Evolutionary conservation across 1,140 invertebrate genomes (phyloP).

Genomic region (Bombyx mandarina): DNA sequence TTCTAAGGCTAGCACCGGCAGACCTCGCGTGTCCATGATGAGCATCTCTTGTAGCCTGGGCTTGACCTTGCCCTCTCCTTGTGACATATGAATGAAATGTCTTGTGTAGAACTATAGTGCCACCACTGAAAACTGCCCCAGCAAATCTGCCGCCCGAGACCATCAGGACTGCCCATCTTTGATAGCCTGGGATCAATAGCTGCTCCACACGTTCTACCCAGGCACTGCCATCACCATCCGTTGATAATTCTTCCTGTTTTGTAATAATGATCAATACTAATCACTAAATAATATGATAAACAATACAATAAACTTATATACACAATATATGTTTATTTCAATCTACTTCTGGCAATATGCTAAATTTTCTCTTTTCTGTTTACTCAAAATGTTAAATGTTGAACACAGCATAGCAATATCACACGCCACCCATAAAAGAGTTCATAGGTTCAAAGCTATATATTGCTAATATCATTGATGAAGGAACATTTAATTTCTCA

Average conservation of each 20-base stretch:
- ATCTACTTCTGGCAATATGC: too few species aligned
- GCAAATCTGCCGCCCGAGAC: slow-evolving; percentile 90
- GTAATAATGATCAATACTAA: not conserved
- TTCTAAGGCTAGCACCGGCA: slow-evolving; percentile 84
- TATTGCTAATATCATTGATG: too few species aligned
- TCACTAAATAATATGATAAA: too few species aligned
- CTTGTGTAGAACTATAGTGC: slow-evolving; percentile 75
- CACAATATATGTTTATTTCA: too few species aligned
- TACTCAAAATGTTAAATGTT: too few species aligned
- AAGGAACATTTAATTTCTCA: too few species aligned
- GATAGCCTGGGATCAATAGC: slow-evolving; percentile 52
- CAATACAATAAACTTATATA: too few species aligned
- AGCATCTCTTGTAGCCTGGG: slow-evolving; percentile 81
- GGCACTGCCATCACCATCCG: slow-evolving; percentile 56
- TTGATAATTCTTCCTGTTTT: slow-evolving; percentile 63
- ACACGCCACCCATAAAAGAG: too few species aligned
- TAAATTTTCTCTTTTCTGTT: too few species aligned
- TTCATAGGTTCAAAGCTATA: too few species aligned
- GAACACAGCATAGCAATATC: too few species aligned
- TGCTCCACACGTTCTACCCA: slow-evolving; percentile 53
- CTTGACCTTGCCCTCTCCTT: slow-evolving; percentile 85
- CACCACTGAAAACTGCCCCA: slow-evolving; percentile 83
- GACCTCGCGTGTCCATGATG: slow-evolving; percentile 80
- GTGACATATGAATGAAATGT: slow-evolving; percentile 92
- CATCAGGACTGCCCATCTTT: slow-evolving; percentile 85